Conservation (phyloP, 92 coral and sea anemone genomes). For the Epizoanthus rinbou region DNA sequence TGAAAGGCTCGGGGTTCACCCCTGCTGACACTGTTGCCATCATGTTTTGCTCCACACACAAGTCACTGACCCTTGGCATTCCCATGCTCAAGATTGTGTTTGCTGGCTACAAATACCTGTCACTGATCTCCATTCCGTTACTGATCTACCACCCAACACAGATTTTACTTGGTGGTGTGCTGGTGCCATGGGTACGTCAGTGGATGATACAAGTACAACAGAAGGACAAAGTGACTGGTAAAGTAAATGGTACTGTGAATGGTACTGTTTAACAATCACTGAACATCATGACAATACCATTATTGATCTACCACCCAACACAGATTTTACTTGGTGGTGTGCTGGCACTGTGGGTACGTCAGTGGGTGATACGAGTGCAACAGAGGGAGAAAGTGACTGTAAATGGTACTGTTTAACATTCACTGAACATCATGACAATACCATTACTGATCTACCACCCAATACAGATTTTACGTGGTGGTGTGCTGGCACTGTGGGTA, state of each 20-base stretch:
- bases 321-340: conserved; percentile 95
- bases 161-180: conserved; percentile 89
- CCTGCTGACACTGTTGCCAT: conserved; percentile 93
- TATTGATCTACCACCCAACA: too few species aligned
- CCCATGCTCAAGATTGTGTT: conserved; percentile 97
- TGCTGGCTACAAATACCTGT: conserved; percentile 85
- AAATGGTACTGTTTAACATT: not conserved
- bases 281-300: too few species aligned
- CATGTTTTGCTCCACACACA: conserved; percentile 98
- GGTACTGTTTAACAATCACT: not conserved
- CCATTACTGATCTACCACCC: conserved; percentile 67
- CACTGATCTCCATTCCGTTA: conserved; percentile 92
- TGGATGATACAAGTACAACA: conserved; percentile 84
- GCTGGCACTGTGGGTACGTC: conserved; percentile 80
- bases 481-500: conserved; percentile 63
- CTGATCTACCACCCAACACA: conserved; percentile 96
- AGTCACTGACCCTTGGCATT: conserved; percentile 93
- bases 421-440: not conserved
- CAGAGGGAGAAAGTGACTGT: conserved; percentile 29
- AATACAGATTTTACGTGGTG: conserved; percentile 91
- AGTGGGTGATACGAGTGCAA: conserved; percentile 81
- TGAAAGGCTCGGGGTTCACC: conserved; percentile 58
- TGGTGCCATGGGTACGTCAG: conserved; percentile 84
- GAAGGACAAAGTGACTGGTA: conserved; percentile 24
- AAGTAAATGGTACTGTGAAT: not conserved